Evolutionary conservation across 2,113 vertebrate genomes (phyloP).

Genomic region (Albula glossodonta): DNA sequence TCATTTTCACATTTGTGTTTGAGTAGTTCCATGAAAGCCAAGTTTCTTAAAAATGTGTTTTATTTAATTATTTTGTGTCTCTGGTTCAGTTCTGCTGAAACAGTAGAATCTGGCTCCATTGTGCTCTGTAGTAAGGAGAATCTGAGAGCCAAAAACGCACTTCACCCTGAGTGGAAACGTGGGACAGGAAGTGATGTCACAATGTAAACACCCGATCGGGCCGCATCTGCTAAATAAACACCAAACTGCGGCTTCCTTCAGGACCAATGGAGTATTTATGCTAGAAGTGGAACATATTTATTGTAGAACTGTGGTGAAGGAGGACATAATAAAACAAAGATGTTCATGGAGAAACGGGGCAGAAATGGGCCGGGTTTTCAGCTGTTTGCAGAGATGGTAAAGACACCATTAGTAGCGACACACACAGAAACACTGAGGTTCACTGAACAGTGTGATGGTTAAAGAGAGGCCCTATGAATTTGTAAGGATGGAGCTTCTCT

Average conservation of each 20-base stretch:
- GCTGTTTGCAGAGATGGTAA: too few species aligned
- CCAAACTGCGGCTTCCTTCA: not conserved
- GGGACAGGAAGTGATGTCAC: conserved; percentile 1
- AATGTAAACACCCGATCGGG: not conserved
- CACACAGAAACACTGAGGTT: too few species aligned
- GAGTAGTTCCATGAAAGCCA: not conserved
- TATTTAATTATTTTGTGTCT: too few species aligned
- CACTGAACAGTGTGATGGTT: too few species aligned
- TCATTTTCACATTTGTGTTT: conserved; percentile 1
- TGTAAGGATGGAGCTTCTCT: too few species aligned
- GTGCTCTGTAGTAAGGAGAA: not conserved
- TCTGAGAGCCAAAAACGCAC: not conserved
- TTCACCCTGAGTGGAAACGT: not conserved
- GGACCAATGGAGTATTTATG: not conserved
- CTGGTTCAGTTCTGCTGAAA: not conserved
- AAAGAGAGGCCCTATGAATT: too few species aligned
- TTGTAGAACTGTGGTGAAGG: not conserved
- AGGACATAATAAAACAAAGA: not conserved
- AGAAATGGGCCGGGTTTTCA: too few species aligned
- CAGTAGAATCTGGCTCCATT: not conserved
- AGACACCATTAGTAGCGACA: too few species aligned
- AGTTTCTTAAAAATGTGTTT: not conserved
- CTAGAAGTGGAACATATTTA: not conserved
- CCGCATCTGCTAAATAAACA: not conserved
- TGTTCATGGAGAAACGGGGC: too few species aligned